Evolutionary conservation across 2,797 vertebrate genomes (phyloP), one percentile per base, ranked within the genome.

Genomic region (Schizopygopsis malacanthus): DNA sequence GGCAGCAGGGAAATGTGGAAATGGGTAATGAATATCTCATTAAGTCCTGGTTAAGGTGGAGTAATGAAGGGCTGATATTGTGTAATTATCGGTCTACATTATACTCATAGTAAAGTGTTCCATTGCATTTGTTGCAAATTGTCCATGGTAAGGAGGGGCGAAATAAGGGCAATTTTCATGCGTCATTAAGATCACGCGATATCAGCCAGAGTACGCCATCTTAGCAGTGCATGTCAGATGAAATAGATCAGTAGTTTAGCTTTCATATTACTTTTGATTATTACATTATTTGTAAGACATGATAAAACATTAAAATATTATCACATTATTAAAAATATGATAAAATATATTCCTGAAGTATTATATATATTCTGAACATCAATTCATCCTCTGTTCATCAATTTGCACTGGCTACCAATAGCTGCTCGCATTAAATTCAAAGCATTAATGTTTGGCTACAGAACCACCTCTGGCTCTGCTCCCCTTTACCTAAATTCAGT

Each of bases 21-120:
- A 89, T 82, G 86, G 84, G 79, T 89, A 88, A 88, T 89, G 85
- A 87, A 91, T 89, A 89, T 86, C 88, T 85, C 87, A 91, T 90
- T 91, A 91, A 88, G 86, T 86, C 69, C 45, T 82, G 82, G 83
- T 89, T 90, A 88, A 89, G 77, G 86, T 71, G 85, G 72, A 89
- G 84, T 87, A 89, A 88, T 88, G 83, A 90, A 88, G 83, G 87
- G 78, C 86, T 89, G 88, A 87, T 87, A 87, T 81, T 80, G 80
- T 88, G 81, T 89, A 89, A 92, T 90, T 90, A 84, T 82, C 86
- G 85, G 84, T 86, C 86, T 87, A 83, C 79, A 82, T 90, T 88
- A 90, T 81, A 90, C 79, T 85, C 77, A 81, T 84, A 82, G 79
- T 78, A 80, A 89, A 89, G 85, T 85, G 87, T 84, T 89, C 71